phyloP scores from a whole-genome alignment of 2,113 vertebrate species.

The Baryphthengus martii region DNA sequence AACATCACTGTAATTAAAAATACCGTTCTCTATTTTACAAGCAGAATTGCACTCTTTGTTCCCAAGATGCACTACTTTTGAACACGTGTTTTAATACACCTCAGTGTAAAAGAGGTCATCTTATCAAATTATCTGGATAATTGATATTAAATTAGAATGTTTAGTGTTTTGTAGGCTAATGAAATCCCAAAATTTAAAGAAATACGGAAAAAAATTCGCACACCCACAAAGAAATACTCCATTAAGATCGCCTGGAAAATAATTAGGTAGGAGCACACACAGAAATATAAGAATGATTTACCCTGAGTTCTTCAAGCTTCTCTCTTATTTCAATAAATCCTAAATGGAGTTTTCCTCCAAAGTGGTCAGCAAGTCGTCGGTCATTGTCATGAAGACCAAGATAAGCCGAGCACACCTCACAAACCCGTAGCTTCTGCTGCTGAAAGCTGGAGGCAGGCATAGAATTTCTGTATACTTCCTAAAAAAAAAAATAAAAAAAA shows the following conservation, averaged over 20 bases:
- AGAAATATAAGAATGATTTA: constrained; percentile 55
- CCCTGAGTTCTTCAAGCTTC: constrained; percentile 95
- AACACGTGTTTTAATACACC: neutral
- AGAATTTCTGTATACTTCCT: constrained; percentile 98
- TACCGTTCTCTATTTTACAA: neutral
- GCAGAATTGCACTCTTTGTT: neutral
- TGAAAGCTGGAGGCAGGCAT: constrained; percentile 99
- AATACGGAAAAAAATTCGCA: neutral
- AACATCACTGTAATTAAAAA: neutral
- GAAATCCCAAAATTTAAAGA: neutral
- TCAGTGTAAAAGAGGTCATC: neutral
- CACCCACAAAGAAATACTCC: neutral
- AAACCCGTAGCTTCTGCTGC: constrained; percentile 96
- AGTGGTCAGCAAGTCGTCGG: constrained; percentile 94
- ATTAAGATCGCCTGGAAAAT: neutral
- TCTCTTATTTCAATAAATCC: constrained; percentile 99
- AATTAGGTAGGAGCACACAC: neutral
- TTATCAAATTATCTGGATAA: neutral
- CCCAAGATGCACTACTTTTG: neutral
- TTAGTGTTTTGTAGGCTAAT: neutral
- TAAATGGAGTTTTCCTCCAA: constrained; percentile 95
- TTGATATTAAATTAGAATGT: neutral
- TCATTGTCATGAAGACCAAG: constrained; percentile 98
- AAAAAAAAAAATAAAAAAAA: neutral
- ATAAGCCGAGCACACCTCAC: constrained; percentile 97